Evolutionary conservation across 1,140 invertebrate genomes (phyloP), one percentile per base, ranked within the genome.

Genomic region (Cherax quadricarinatus): DNA sequence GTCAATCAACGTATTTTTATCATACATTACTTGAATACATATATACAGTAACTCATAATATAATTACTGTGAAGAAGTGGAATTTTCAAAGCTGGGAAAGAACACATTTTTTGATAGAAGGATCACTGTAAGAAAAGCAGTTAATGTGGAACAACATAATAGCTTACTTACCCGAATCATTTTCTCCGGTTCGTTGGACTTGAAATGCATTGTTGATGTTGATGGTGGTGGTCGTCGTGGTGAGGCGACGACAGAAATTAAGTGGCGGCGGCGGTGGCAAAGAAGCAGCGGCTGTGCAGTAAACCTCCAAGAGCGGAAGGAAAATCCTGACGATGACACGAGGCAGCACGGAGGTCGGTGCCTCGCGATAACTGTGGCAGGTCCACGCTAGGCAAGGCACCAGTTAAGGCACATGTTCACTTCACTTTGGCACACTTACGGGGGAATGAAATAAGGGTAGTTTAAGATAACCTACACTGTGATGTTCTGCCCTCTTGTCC

Each of bases 141-240:
- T 41, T 41, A 41, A 2, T 41, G 30, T 41, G 30, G 30, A 41
- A 41, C 30, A 41, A 41, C 30, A 41, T 41, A 41, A 41, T 2
- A 41, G 30, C 30, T 41, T 41, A 88, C 87, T 88, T n/a, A 88
- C 87, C 87, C 87, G 53, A 41, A 81, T 41, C 12, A 80, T 49
- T 75, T 88, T 88, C 87, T 88, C 87, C 87, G 87, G 87, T 18
- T 88, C 87, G 4, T 41, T 62, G n/a, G 78, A 79, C 87, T 88
- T 88, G 87, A 88, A 88, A 53, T 88, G 87, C 87, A 88, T 88
- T 24, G 3, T 88, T 78, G 18, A 41, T 41, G 70, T n/a, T n/a
- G n/a, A n/a, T n/a, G n/a, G n/a, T n/a, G n/a, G n/a, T n/a, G n/a
- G n/a, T n/a, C n/a, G 70, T 24, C 62, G 62, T 41, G 60, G 83